These are phyloP conservation scores for Pecten maximus DNA, from an alignment of 2,888 invertebrate genomes.

Conservation along the genomic window DNA sequence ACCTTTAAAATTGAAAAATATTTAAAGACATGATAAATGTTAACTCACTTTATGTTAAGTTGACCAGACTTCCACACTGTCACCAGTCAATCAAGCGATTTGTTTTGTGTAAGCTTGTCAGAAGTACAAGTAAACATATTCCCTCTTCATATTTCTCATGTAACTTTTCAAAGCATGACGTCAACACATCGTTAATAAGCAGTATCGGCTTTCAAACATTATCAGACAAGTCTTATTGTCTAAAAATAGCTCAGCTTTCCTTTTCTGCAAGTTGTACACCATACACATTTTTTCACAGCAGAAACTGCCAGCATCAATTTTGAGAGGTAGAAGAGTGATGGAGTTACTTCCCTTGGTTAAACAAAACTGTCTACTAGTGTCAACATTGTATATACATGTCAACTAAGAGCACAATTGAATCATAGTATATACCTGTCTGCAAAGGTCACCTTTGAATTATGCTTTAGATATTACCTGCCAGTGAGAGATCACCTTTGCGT, in stretches of 20 bases:
- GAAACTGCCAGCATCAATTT: neutral
- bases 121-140: neutral
- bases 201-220: neutral
- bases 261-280: neutral
- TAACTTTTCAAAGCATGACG: constrained; percentile 12
- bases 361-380: no score
- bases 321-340: neutral
- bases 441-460: no score
- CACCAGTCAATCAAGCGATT: neutral
- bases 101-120: neutral
- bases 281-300: neutral
- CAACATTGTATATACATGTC: no score
- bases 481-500: no score
- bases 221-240: neutral
- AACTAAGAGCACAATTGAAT: no score
- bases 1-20: neutral
- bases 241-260: neutral
- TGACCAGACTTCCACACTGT: neutral
- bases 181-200: neutral
- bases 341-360: neutral
- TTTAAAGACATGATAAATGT: neutral
- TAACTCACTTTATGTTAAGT: neutral
- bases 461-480: no score
- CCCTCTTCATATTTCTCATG: neutral
- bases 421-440: no score